These are phyloP conservation scores for Thereuonema tuberculata DNA, from an alignment of 1,140 invertebrate genomes.

Conservation along the genomic window DNA sequence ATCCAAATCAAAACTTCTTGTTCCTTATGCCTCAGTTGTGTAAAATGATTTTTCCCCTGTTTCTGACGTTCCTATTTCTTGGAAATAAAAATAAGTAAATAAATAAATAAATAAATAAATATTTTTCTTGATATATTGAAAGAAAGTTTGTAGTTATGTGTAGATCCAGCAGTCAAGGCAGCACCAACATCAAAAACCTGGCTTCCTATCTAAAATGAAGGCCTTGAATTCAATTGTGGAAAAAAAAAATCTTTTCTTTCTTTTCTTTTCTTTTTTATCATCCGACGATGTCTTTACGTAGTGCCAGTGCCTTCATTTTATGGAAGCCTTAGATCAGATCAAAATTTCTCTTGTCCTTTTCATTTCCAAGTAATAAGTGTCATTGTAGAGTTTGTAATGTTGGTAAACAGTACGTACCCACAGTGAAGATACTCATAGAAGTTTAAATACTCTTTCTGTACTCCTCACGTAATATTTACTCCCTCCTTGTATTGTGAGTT, in stretches of 20 bases:
- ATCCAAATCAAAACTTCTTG: background rate
- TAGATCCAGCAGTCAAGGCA: background rate
- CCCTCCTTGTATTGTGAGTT: background rate
- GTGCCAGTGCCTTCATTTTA: slow-evolving; percentile 5
- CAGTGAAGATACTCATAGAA: no score
- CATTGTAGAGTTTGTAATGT: background rate
- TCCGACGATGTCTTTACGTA: background rate
- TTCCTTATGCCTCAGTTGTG: background rate
- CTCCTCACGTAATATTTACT: background rate
- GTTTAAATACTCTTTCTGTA: no score
- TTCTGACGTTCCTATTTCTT: background rate
- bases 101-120: background rate
- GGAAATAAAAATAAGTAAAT: background rate
- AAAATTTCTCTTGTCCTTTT: background rate
- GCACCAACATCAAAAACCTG: background rate
- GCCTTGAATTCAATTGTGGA: background rate
- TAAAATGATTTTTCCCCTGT: background rate
- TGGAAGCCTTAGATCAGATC: background rate
- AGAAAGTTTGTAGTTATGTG: background rate
- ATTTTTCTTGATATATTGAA: background rate
- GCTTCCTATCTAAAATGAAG: slow-evolving; percentile 1
- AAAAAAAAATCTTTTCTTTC: background rate
- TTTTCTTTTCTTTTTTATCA: background rate
- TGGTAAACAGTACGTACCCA: background rate
- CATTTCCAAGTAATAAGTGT: background rate